Evolutionary conservation across 2,113 vertebrate species (phyloP).

Genomic region (Mormyrus lacerda): DNA sequence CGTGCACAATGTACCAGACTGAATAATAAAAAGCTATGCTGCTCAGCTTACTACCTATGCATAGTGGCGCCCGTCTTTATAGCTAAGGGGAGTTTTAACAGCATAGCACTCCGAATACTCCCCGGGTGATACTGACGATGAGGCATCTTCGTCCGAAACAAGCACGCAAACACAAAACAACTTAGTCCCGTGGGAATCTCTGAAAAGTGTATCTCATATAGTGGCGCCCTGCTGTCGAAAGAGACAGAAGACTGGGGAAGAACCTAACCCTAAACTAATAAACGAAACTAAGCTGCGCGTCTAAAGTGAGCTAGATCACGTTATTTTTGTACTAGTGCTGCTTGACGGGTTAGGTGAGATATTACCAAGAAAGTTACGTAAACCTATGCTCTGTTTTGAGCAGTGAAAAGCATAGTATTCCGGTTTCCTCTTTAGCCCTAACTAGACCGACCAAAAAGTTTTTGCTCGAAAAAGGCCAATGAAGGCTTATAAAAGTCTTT

Average conservation of each 20-base stretch:
- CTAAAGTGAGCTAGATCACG: background rate
- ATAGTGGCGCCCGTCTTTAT: background rate
- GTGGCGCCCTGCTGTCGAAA: background rate
- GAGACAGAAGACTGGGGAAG: background rate
- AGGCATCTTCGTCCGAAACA: background rate
- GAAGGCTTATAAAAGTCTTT: background rate
- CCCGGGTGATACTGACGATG: background rate
- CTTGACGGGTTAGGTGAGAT: background rate
- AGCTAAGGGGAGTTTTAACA: background rate
- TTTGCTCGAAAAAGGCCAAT: background rate
- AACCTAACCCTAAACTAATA: background rate
- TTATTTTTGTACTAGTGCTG: background rate
- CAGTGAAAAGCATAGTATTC: background rate
- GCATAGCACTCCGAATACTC: background rate
- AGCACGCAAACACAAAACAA: background rate
- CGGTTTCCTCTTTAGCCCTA: background rate
- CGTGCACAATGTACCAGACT: background rate
- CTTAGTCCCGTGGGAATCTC: background rate
- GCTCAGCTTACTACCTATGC: background rate
- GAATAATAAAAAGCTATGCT: background rate
- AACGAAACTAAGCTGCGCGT: background rate
- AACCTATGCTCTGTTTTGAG: background rate
- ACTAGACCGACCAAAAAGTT: background rate
- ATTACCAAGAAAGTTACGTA: background rate
- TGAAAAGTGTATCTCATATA: background rate